Conservation (phyloP, 2,888 invertebrate species). For the Clusia tigrina region DNA sequence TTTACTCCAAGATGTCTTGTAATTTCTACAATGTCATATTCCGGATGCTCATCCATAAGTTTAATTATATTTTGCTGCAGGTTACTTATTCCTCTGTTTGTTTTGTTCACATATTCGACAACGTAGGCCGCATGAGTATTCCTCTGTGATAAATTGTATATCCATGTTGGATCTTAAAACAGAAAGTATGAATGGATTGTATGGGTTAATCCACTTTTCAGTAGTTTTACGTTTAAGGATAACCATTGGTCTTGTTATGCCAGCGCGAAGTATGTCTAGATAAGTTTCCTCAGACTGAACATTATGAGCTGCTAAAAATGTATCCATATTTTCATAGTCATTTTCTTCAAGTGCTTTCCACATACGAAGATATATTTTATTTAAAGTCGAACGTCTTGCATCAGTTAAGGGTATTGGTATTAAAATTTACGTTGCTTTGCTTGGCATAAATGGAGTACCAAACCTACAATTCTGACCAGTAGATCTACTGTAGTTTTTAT, state of each 20-base stretch:
- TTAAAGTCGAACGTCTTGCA: conserved; percentile 1
- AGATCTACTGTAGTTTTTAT: neutral
- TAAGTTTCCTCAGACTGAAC: conserved; percentile 37
- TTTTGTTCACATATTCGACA: conserved; percentile 62
- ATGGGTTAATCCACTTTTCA: conserved; percentile 59
- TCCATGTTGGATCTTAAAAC: conserved; percentile 56
- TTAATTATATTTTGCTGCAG: conserved; percentile 47
- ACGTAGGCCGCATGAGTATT: conserved; percentile 59
- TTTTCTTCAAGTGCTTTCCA: conserved; percentile 14
- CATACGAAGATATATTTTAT: conserved; percentile 9
- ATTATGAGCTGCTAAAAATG: conserved; percentile 1
- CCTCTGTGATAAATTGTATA: conserved; percentile 53
- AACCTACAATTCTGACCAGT: conserved; percentile 21
- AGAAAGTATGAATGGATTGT: conserved; percentile 58
- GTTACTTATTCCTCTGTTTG: conserved; percentile 47
- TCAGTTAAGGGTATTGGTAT: conserved; percentile 17
- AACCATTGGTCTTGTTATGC: conserved; percentile 54
- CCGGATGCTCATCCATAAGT: conserved; percentile 53
- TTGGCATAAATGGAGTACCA: conserved; percentile 26
- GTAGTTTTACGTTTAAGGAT: conserved; percentile 49
- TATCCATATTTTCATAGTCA: conserved; percentile 11
- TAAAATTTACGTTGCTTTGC: conserved; percentile 14
- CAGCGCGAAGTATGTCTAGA: conserved; percentile 43
- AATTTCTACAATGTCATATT: conserved; percentile 49
- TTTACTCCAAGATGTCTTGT: conserved; percentile 48